Percentiles rank a stretch among this genome's conserved stretches.
Conservation (phyloP, 1,140 invertebrate genomes). For the Propsilocerus akamusi region DNA sequence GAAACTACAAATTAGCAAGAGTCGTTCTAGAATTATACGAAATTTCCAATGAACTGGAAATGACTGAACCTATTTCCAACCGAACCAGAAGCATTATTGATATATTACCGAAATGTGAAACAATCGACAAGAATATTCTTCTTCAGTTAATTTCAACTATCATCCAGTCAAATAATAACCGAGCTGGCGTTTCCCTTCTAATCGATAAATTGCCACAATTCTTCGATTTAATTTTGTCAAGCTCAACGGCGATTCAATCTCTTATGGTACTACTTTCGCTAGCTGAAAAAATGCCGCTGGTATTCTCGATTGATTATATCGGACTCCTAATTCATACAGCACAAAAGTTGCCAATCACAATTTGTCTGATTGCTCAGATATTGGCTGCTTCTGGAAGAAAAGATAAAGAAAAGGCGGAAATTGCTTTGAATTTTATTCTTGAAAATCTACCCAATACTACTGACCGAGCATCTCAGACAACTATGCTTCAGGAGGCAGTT, state of each 20-base stretch:
- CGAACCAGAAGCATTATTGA: neutral
- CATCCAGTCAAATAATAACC: constrained; percentile 39
- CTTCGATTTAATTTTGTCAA: constrained; percentile 17
- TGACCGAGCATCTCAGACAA: constrained; percentile 38
- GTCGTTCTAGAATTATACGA: constrained; percentile 78
- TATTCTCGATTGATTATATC: neutral
- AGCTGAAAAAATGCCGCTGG: constrained; percentile 39
- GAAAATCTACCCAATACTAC: constrained; percentile 50
- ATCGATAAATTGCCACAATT: constrained; percentile 10
- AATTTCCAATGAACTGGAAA: constrained; percentile 34
- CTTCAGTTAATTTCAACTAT: constrained; percentile 64
- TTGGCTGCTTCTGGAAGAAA: constrained; percentile 41
- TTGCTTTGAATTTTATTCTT: constrained; percentile 60
- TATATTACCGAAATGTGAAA: constrained; percentile 60
- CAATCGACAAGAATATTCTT: constrained; percentile 63
- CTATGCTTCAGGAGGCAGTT: constrained; percentile 55
- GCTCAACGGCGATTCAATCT: constrained; percentile 35
- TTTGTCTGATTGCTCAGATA: constrained; percentile 42
- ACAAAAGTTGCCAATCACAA: constrained; percentile 41
- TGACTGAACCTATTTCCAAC: too few relatives aligned
- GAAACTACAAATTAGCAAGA: constrained; percentile 71
- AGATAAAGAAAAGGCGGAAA: constrained; percentile 49
- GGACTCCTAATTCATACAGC: constrained; percentile 35
- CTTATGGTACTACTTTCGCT: constrained; percentile 63
- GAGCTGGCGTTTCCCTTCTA: neutral